Evolutionary conservation across 1,140 invertebrate genomes (phyloP), one percentile per base, ranked within the genome.

Genomic region (Aphaenogaster ashmeadi): DNA sequence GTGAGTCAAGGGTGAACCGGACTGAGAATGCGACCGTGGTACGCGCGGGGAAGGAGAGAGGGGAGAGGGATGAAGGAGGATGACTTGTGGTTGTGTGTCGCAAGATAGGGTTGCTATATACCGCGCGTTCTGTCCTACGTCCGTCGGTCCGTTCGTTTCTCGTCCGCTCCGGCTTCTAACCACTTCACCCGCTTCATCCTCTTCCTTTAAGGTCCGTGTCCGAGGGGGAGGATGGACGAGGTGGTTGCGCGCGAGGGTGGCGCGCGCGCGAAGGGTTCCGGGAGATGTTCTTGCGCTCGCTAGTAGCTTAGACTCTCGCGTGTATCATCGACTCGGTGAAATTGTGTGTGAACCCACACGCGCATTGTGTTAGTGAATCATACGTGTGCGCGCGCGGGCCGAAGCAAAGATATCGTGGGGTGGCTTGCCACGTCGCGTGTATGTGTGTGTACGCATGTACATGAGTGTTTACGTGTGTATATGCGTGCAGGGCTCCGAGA

Each of bases 31-130:
- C 84, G 86, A 86, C 87, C 89, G 86, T 88, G 88, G 88, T 87
- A 88, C 90, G 77, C 86, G 87, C 87, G 79, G 84, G 69, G 27
- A 38, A 60, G 67, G 38, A 58, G 21, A 74, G 41, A 11, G 54
- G 15, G 18, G 21, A 13, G 33, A 3, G 36, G 77, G 33, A 66
- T 50, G 60, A 41, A 90, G 87, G 87, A 87, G 90, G 87, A 94
- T 94, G 93, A 95, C 94, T 95, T 95, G 94, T 94, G 94, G 95
- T 95, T 95, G 91, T 94, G 93, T 93, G 92, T 94, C 90, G 91
- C 92, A 93, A 94, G 94, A 94, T 94, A 95, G 94, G 93, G 93
- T 95, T 87, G 80, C 89, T 89, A 90, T 87, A 83, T 87, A 90
- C 81, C 62, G 36, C 75, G 64, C 54, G 89, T 90, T 91, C 88